Base-by-base conservation (phyloP, 2,797 vertebrate genomes). In the Echeneis naucrates region DNA sequence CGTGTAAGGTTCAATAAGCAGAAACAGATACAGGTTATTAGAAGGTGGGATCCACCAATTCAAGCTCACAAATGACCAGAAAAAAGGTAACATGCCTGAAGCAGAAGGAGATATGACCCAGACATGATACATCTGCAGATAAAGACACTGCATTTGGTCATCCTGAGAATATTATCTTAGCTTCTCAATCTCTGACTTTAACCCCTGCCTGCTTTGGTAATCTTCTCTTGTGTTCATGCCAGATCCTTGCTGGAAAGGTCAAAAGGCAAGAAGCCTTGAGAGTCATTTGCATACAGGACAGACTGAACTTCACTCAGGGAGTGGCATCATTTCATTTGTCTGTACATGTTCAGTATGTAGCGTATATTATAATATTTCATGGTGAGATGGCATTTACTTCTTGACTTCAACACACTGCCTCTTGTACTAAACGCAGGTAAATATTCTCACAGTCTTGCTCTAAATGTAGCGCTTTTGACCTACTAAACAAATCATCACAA, bases 321-420 rank as follows among this genome's bases (percentile, higher is more conserved):
- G 23, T 2, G 21, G 30, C n/a, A 24, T 26, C 19, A 47, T 76
- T 61, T 67, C 1, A 65, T 53, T 64, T 26, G 11, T 19, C 55
- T 53, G 19, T 50, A 68, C 12, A 68, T 50, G 13, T 47, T 33
- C 30, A 32, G 12, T 69, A 48, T 68, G 21, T 38, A 33, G 19
- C 17, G 47, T 71, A 35, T 51, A 69, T 14, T 60, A 68, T 57
- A 40, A 8, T 42, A n/a, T 42, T 40, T 35, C 57, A 19, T 37
- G n/a, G 11, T 63, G 24, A 17, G 26, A 56, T 24, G 62, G 27
- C n/a, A 38, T 23, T 75, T 58, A 13, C 17, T 3, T 51, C 73
- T 30, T 26, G 32, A 72, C 67, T 78, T 80, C 51, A 64, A 75
- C 63, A 51, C 11, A 53, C 2, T 30, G 50, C 42, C 44, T 70